phyloP scores from a whole-genome alignment of 53 echinoderm and acorn worm genomes.

The Arbacia lixula region DNA sequence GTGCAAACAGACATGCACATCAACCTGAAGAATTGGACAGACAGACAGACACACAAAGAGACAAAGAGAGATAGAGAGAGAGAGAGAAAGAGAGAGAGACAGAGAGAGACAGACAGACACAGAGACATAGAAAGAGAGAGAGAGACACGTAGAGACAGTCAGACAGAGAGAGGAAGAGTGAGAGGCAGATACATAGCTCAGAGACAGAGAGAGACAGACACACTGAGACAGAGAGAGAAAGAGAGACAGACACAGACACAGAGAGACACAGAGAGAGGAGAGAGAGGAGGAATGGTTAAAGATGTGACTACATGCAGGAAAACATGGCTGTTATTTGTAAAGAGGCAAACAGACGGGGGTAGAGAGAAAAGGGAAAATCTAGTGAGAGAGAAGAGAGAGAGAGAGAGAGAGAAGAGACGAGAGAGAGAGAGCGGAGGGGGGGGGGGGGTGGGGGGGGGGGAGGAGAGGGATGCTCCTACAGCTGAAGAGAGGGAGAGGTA shows the following conservation, averaged over 20 bases:
- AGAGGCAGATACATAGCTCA: neutral
- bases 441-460: neutral
- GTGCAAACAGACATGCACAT: too few relatives aligned
- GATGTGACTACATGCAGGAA: conserved; percentile 7
- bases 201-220: neutral
- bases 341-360: neutral
- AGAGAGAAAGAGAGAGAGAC: neutral
- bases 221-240: neutral
- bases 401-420: neutral
- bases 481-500: neutral
- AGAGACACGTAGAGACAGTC: too few relatives aligned
- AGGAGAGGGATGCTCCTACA: neutral
- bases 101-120: neutral
- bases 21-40: too few relatives aligned
- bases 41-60: too few relatives aligned
- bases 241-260: neutral
- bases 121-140: neutral
- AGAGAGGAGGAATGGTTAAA: neutral
- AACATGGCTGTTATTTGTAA: too few relatives aligned
- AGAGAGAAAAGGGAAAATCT: neutral
- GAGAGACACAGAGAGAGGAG: neutral
- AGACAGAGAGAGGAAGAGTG: neutral
- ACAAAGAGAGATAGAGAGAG: too few relatives aligned
- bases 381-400: neutral
- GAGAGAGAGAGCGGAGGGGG: neutral